These are phyloP conservation scores for Brachionus sp. DNA, from an alignment of 1,140 invertebrate species.

Conservation along the genomic window DNA sequence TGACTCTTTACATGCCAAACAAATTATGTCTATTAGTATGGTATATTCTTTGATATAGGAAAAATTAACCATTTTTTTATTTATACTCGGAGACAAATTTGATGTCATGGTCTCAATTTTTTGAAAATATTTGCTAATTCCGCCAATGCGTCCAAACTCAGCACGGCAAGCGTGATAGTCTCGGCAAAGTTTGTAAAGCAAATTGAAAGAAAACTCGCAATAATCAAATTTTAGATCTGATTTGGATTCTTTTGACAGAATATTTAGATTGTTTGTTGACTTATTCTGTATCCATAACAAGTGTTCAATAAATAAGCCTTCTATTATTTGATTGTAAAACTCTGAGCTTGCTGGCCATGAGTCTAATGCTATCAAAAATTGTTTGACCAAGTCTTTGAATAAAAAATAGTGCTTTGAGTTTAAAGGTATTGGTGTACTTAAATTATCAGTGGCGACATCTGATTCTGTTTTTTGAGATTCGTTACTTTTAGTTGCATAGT, in stretches of 20 bases:
- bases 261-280: neutral
- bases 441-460: neutral
- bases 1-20: slow-evolving; percentile 21
- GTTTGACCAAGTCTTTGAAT: slow-evolving; percentile 41
- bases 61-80: slow-evolving; percentile 6
- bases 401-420: slow-evolving; percentile 14
- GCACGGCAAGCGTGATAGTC: slow-evolving; percentile 39
- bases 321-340: slow-evolving; percentile 45
- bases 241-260: neutral
- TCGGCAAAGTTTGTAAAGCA: slow-evolving; percentile 11
- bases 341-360: slow-evolving; percentile 23
- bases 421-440: neutral
- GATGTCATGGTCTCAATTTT: neutral
- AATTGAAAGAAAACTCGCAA: slow-evolving; percentile 29
- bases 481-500: neutral
- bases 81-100: neutral
- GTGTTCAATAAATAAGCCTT: slow-evolving; percentile 28
- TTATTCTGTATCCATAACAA: slow-evolving; percentile 15
- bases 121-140: neutral
- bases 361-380: slow-evolving; percentile 12
- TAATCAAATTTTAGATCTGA: neutral
- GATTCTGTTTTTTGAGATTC: neutral
- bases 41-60: slow-evolving; percentile 40
- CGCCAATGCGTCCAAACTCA: slow-evolving; percentile 41
- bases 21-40: slow-evolving; percentile 23